These are phyloP conservation scores for Sebastes fasciatus DNA, from an alignment of 2,113 vertebrate genomes.

Conservation along the genomic window DNA sequence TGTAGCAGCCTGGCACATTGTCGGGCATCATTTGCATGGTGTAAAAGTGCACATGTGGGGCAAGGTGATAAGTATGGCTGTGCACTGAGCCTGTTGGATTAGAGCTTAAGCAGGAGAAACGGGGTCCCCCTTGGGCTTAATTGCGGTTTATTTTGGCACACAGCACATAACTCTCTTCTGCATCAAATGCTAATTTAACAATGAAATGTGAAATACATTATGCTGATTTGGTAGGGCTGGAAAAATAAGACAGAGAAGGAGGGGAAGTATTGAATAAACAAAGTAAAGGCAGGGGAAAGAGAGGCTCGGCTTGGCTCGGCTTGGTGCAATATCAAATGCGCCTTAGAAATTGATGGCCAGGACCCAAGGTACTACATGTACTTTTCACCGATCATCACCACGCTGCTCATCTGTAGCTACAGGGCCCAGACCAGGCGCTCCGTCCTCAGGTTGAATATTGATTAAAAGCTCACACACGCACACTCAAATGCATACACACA, in stretches of 20 bases:
- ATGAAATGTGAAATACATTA: constrained; percentile 74
- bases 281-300: constrained; percentile 43
- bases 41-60: constrained; percentile 81
- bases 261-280: constrained; percentile 66
- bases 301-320: constrained; percentile 14
- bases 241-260: constrained; percentile 61
- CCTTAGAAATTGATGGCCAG: constrained; percentile 64
- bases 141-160: constrained; percentile 79
- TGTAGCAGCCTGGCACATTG: constrained; percentile 71
- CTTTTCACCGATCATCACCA: constrained; percentile 66
- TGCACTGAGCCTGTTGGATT: constrained; percentile 70
- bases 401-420: constrained; percentile 57
- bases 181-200: constrained; percentile 82
- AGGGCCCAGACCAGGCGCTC: constrained; percentile 50
- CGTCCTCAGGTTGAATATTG: constrained; percentile 65
- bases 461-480: constrained; percentile 41
- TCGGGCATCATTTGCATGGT: constrained; percentile 78
- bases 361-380: constrained; percentile 61
- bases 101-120: constrained; percentile 71
- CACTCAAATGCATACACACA: not conserved
- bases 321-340: constrained; percentile 53
- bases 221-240: constrained; percentile 65
- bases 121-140: constrained; percentile 76
- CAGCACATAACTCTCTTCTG: constrained; percentile 60
- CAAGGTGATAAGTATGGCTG: constrained; percentile 75